Conservation (phyloP, 2,888 invertebrate species). For the Cabera pusaria region DNA sequence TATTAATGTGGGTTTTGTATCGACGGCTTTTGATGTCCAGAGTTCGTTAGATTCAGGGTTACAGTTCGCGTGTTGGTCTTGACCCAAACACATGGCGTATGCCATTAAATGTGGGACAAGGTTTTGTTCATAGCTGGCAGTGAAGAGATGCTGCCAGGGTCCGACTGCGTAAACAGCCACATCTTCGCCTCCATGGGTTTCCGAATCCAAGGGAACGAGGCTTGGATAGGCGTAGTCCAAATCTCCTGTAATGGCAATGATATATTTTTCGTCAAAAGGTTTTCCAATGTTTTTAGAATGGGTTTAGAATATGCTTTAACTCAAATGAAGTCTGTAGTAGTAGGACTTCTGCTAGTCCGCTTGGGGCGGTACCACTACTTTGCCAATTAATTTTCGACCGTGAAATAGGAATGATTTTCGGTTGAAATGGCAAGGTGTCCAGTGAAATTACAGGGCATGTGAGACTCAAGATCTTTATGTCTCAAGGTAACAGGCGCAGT, state of each 20-base stretch:
- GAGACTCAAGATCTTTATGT: too few species aligned
- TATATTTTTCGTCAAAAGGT: too few species aligned
- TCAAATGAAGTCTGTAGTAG: too few species aligned
- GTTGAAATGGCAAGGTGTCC: too few species aligned
- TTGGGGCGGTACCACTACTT: too few species aligned
- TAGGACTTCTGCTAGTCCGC: too few species aligned
- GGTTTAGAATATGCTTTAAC: too few species aligned
- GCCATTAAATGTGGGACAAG: constrained; percentile 90
- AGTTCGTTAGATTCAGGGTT: not conserved
- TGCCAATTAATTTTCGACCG: too few species aligned
- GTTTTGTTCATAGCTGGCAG: constrained; percentile 90
- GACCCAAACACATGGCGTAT: constrained; percentile 87
- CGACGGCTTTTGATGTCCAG: constrained; percentile 15
- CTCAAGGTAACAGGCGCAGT: too few species aligned
- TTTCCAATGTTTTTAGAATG: too few species aligned
- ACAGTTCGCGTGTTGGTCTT: constrained; percentile 74
- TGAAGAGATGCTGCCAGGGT: constrained; percentile 91
- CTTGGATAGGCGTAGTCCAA: constrained; percentile 83
- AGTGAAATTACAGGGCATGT: too few species aligned
- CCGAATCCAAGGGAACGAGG: constrained; percentile 83
- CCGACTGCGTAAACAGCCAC: constrained; percentile 89
- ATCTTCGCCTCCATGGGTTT: constrained; percentile 91
- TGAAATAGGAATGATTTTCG: too few species aligned
- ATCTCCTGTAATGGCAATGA: constrained; percentile 56
- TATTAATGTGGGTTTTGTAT: constrained; percentile 9